Conservation (phyloP, 2,797 vertebrate species). For the Leptoclinus maculatus region DNA sequence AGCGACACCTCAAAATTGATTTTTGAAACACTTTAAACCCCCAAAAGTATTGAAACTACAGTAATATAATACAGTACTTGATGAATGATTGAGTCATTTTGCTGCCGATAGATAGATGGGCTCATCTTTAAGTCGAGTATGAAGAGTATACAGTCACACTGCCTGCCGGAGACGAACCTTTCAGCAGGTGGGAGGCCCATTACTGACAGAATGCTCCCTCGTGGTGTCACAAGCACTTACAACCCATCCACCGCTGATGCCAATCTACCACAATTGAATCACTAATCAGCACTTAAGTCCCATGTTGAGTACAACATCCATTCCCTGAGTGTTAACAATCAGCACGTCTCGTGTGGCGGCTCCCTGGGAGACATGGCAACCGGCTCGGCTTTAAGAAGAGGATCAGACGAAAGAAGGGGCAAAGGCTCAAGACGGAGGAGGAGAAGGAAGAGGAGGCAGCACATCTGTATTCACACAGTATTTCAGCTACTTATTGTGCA, state of each 20-base stretch:
- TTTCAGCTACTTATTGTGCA: neutral
- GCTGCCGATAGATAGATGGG: neutral
- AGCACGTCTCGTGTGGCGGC: constrained; percentile 27
- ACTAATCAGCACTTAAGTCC: constrained; percentile 67
- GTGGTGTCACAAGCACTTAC: constrained; percentile 58
- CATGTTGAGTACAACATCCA: constrained; percentile 47
- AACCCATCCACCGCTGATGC: constrained; percentile 50
- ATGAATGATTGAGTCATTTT: too few species aligned
- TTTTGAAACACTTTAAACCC: neutral
- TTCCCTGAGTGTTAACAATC: constrained; percentile 53
- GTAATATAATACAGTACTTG: too few species aligned
- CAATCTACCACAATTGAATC: constrained; percentile 58
- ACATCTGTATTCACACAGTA: neutral
- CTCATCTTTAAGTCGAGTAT: neutral
- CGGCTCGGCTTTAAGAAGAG: constrained; percentile 8
- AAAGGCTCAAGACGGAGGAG: constrained; percentile 2
- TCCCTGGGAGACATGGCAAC: constrained; percentile 60
- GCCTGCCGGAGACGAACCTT: constrained; percentile 15
- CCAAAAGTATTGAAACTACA: neutral
- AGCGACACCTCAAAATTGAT: too few species aligned
- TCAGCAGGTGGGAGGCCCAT: constrained; percentile 48
- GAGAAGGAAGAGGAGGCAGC: neutral
- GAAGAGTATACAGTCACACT: neutral
- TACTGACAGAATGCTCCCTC: constrained; percentile 33
- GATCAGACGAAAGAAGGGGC: constrained; percentile 14